Conservation (phyloP, 64 coral and sea anemone genomes). For the Dendrophyllia cribrosa region DNA sequence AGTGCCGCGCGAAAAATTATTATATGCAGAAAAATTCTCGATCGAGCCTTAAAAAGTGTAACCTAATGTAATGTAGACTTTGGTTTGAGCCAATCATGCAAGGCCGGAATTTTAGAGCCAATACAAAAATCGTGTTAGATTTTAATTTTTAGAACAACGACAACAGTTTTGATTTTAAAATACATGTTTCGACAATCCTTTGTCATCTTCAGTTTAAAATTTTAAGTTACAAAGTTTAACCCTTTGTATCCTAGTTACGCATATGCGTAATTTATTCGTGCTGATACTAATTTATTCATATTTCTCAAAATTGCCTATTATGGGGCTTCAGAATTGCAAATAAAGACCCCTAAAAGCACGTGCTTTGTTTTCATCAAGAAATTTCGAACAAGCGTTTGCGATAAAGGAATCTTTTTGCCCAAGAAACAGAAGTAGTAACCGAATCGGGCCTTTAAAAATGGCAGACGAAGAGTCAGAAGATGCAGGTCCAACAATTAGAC, state of each 20-base stretch:
- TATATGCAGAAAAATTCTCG: too few species aligned
- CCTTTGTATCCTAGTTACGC: background rate
- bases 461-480: background rate
- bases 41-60: too few species aligned
- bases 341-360: background rate
- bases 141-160: too few species aligned
- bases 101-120: too few species aligned
- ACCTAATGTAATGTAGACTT: too few species aligned
- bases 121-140: too few species aligned
- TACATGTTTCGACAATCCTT: too few species aligned
- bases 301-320: background rate
- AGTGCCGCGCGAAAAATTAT: too few species aligned
- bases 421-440: background rate
- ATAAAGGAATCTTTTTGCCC: background rate
- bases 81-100: too few species aligned
- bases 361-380: background rate
- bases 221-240: background rate
- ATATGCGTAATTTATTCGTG: slow-evolving; percentile 4
- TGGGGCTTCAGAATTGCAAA: background rate
- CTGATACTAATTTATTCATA: background rate
- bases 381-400: background rate
- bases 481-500: background rate
- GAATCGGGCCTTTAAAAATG: slow-evolving; percentile 6
- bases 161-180: too few species aligned
- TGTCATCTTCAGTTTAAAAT: too few species aligned